Evolutionary conservation across 1,140 invertebrate species (phyloP), one percentile per base, ranked within the genome.

Genomic region (Asbolus verrucosus): DNA sequence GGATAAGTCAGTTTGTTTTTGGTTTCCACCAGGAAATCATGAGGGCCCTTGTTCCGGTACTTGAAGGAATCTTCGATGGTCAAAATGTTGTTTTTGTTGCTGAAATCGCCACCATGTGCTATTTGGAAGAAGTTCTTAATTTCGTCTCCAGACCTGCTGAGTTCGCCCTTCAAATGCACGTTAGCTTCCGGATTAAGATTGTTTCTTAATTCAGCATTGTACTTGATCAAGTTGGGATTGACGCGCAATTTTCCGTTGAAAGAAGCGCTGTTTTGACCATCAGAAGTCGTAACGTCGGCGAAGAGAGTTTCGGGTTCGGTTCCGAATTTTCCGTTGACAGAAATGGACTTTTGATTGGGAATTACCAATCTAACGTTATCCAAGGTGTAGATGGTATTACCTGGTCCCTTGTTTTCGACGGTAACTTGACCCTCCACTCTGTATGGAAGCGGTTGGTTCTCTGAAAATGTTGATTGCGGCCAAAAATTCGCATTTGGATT

Each of bases 101-200:
- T 84, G 4, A 86, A 81, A 78, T 91, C 88, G 0, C 82, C 76
- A 5, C 90, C 89, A 75, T 91, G 88, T 14, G 85, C 80, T 2
- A 92, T 70, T 8, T 86, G 80, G 0, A 91, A 73, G 38, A 84
- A 81, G 30, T 85, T 87, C 31, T 74, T 71, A 2, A 84, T 74
- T 2, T 79, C 72, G 0, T 73, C 63, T 1, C 75, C 68, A 19
- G 72, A 39, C 3, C 75, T 74, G 15, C 82, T 80, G 4, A 81
- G 72, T 8, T 85, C 82, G 70, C 83, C 86, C 1, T 85, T 78
- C 1, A 88, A 5, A 14, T 85, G 84, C 69, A 90, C 87, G 62
- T 87, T 89, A 33, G 87, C 80, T 46, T 84, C 84, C 0, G 87
- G 87, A 72, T 90, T 85, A 33, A 85, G 60, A 27, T 80, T 82